Conservation (phyloP, 2,113 vertebrate genomes). For the Nothoprocta pentlandii region DNA sequence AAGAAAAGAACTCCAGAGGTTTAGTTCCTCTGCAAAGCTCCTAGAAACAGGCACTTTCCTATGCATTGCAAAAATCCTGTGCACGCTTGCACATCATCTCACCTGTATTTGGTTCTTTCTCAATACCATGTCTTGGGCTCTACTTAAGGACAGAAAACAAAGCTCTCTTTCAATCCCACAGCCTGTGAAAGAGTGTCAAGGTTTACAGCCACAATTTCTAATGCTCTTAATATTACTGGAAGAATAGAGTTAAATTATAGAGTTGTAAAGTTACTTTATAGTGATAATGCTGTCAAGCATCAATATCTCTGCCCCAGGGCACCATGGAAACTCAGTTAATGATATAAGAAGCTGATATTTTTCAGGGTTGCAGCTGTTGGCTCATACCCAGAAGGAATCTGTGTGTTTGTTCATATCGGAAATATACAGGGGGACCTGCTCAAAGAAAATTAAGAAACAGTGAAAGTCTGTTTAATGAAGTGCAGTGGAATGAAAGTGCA, state of each 20-base stretch:
- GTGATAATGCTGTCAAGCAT: conserved; percentile 82
- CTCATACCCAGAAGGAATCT: conserved; percentile 64
- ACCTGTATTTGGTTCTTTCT: neutral
- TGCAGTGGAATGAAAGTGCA: conserved; percentile 1
- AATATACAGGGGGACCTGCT: conserved; percentile 37
- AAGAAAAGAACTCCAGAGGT: conserved; percentile 15
- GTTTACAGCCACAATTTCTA: conserved; percentile 80
- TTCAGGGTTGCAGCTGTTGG: conserved; percentile 69
- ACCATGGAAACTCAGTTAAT: conserved; percentile 79
- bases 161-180: conserved; percentile 13
- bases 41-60: neutral
- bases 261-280: conserved; percentile 84
- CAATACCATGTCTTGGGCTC: neutral
- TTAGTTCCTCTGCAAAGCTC: neutral
- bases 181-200: conserved; percentile 65
- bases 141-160: conserved; percentile 38
- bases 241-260: conserved; percentile 83
- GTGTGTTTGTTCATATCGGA: conserved; percentile 18
- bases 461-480: conserved; percentile 45
- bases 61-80: neutral
- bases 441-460: conserved; percentile 55
- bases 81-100: neutral
- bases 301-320: conserved; percentile 73
- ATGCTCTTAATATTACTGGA: conserved; percentile 83
- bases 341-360: conserved; percentile 75